Evolutionary conservation across 2,888 invertebrate species (phyloP).

Genomic region (Tenthredo mesomela): DNA sequence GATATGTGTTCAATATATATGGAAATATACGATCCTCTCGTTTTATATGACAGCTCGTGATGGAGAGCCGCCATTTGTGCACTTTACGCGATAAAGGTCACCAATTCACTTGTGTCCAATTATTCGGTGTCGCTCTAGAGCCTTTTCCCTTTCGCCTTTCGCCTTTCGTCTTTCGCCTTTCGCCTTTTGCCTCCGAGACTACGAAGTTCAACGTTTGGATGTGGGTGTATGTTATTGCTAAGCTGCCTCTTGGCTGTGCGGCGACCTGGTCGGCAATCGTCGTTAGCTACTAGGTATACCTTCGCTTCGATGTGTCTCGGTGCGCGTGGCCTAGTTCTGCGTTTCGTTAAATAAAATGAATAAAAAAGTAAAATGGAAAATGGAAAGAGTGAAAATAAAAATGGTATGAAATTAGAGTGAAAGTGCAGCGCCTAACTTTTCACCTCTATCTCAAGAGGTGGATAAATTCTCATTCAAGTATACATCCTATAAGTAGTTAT

Average conservation of each 20-base stretch:
- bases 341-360: background rate
- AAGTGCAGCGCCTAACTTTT: background rate
- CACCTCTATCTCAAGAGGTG: background rate
- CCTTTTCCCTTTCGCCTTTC: background rate
- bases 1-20: constrained; percentile 56
- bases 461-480: background rate
- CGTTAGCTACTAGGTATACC: constrained; percentile 11
- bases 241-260: constrained; percentile 35
- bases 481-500: background rate
- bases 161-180: background rate
- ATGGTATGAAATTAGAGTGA: background rate
- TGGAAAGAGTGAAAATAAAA: background rate
- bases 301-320: constrained; percentile 1
- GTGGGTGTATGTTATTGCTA: constrained; percentile 13
- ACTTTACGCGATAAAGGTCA: constrained; percentile 60
- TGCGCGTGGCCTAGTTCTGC: constrained; percentile 21
- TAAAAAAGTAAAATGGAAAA: background rate
- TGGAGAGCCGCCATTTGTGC: constrained; percentile 60
- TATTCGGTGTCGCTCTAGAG: constrained; percentile 38
- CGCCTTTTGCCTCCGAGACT: background rate
- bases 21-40: constrained; percentile 49
- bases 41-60: constrained; percentile 57
- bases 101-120: constrained; percentile 61
- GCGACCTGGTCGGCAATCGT: constrained; percentile 15
- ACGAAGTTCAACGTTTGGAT: background rate